Evolutionary conservation across 2,113 vertebrate species (phyloP), one percentile per base, ranked within the genome.

Genomic region (Barbus barbus): DNA sequence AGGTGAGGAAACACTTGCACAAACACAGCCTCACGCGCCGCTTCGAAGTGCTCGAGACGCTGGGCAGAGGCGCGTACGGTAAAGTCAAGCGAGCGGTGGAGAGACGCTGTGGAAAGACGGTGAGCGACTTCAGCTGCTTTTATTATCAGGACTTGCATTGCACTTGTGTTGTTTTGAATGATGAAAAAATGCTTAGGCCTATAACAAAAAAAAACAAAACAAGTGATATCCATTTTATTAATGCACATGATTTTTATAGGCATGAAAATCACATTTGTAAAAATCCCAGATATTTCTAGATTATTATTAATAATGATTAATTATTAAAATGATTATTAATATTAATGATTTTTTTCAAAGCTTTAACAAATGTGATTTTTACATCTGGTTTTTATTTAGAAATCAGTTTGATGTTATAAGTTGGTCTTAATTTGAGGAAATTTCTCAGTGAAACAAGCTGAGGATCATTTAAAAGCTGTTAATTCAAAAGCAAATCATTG

Each of bases 41-140:
- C 33, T 96, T 94, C 31, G 93, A 94, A 81, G 89, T 95, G 82
- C 91, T 95, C 92, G 94, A 95, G 93, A 95, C 94, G 5, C 89
- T 95, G 67, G 95, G 95, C 12, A 94, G 88, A 84, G 95, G 95
- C 53, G 92, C 95, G 0, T 96, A 95, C 60, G 95, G 95, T 0
- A 96, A 95, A 87, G 95, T 96, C 84, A 95, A 94, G 92, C 94
- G 88, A 86, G 95, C 93, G 9, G 85, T 93, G 31, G 95, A 95
- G 88, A 94, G 91, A 81, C 63, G 86, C 1, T 94, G 88, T 38
- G 89, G 91, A 41, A 92, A 85, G 82, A 94, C 91, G 77, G 95
- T 96, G 84, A 94, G 95, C 86, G 31, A 22, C 2, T 33, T 28
- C 11, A 36, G 7, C 38, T 44, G 60, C 3, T 7, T 24, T 60